Percentiles rank a stretch among this genome's conserved stretches.
Conservation (phyloP, 1,140 invertebrate genomes). For the Leguminivora glycinivorella region DNA sequence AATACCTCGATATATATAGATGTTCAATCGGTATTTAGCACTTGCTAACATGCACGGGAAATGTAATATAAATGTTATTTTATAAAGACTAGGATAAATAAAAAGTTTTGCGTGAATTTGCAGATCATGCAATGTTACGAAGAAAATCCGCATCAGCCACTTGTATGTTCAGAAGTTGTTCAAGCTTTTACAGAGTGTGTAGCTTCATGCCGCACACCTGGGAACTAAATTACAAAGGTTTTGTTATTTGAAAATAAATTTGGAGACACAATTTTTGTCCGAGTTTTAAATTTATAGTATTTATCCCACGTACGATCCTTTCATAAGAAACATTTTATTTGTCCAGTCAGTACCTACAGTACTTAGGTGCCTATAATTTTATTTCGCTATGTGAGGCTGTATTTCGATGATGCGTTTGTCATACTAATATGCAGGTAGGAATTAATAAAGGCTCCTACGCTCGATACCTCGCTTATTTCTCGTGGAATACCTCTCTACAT, state of each 20-base stretch:
- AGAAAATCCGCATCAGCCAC: constrained; percentile 65
- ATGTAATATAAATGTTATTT: neutral
- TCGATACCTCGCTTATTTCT: too few relatives aligned
- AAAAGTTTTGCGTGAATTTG: constrained; percentile 34
- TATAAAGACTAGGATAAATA: neutral
- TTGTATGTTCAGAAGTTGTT: constrained; percentile 59
- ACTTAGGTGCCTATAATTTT: too few relatives aligned
- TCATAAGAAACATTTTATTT: constrained; percentile 2
- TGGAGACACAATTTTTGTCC: neutral
- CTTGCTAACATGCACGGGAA: too few relatives aligned
- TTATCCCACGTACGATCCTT: neutral
- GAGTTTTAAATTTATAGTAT: constrained; percentile 17
- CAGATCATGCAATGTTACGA: constrained; percentile 71
- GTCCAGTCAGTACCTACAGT: too few relatives aligned
- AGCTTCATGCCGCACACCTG: constrained; percentile 49
- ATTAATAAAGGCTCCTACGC: too few relatives aligned
- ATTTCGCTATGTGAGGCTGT: too few relatives aligned
- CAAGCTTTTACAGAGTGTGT: constrained; percentile 66
- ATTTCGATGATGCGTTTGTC: too few relatives aligned
- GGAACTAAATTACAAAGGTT: neutral
- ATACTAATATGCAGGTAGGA: too few relatives aligned
- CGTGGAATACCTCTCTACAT: too few relatives aligned
- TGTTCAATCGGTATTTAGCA: too few relatives aligned
- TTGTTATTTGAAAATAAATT: neutral
- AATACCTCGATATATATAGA: constrained; percentile 13